These are phyloP conservation scores for Megastigmus dorsalis DNA, from an alignment of 2,888 invertebrate species.

Conservation along the genomic window DNA sequence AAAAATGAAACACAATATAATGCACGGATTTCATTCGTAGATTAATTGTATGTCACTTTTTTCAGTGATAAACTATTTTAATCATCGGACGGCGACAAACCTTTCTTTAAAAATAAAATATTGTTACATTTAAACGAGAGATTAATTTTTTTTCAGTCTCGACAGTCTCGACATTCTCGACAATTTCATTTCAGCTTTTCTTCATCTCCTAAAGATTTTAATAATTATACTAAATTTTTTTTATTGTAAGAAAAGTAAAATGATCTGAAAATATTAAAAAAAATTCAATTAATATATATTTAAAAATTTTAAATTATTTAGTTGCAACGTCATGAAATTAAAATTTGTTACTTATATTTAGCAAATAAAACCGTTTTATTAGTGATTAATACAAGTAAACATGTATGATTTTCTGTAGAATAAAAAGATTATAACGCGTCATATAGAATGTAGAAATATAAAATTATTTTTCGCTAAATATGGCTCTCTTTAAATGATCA, in stretches of 20 bases:
- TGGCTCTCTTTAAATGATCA: too few species aligned
- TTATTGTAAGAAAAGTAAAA: slow-evolving; percentile 11
- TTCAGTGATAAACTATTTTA: slow-evolving; percentile 4
- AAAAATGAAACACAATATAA: background rate
- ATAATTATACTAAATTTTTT: slow-evolving; percentile 6
- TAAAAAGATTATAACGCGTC: background rate
- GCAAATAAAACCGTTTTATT: background rate
- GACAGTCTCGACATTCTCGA: slow-evolving; percentile 47
- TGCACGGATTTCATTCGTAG: background rate
- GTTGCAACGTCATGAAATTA: background rate
- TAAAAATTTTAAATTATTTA: background rate
- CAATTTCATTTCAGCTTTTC: slow-evolving; percentile 19
- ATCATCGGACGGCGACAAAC: slow-evolving; percentile 35
- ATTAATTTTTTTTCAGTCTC: slow-evolving; percentile 46
- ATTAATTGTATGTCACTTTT: slow-evolving; percentile 6
- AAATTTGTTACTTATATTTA: background rate
- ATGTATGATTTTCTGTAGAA: background rate
- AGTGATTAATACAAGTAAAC: background rate
- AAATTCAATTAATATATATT: slow-evolving; percentile 11
- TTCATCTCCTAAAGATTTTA: slow-evolving; percentile 6
- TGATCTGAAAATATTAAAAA: background rate
- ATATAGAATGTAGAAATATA: too few species aligned
- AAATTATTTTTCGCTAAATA: too few species aligned
- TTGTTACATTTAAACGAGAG: slow-evolving; percentile 19
- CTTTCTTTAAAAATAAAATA: slow-evolving; percentile 32